Evolutionary conservation across 2,888 invertebrate species (phyloP), one percentile per base, ranked within the genome.

Genomic region (Caenorhabditis angaria): DNA sequence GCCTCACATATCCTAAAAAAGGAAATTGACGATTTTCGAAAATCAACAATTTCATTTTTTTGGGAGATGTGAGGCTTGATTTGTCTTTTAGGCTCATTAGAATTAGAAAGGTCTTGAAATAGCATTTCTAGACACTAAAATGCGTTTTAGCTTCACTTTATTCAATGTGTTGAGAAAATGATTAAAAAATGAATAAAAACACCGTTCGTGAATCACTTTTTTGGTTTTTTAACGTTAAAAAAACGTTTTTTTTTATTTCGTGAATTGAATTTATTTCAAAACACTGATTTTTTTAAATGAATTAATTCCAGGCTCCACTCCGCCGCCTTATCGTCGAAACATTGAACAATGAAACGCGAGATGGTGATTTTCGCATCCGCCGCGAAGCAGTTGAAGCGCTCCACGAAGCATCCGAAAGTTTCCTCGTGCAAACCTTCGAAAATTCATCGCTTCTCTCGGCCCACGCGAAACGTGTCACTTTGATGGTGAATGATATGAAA

Each of bases 391-490:
- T 77, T 25, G 51, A 35, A 2, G 68, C 65, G 24, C 66, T 77
- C 1, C 77, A 77, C 53, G 77, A 77, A 67, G 78, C 76, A 1
- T 57, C 78, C 0, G 78, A 78, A 59, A 70, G 73, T 1, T 66
- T 73, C 32, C 48, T 78, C 20, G 76, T 78, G 12, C 62, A 73
- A 27, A 48, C 73, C 35, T 73, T 78, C 47, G 76, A 73, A 57
- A 67, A 65, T 32, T 56, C 73, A 1, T 24, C 56, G 1, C 25
- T 78, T 27, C 58, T 70, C 12, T 64, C 70, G 2, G 50, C 47
- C 12, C 78, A 78, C 61, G 78, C 78, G n/a, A 73, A 73, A 27
- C 65, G 78, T 2, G 73, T 76, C 28, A 78, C 78, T 20, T 51
- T 78, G 3, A 63, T 66, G 70, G 61, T 64, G 1, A 24, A 63